Conservation (phyloP, 1,140 invertebrate genomes). For the Drosophila saltans region DNA sequence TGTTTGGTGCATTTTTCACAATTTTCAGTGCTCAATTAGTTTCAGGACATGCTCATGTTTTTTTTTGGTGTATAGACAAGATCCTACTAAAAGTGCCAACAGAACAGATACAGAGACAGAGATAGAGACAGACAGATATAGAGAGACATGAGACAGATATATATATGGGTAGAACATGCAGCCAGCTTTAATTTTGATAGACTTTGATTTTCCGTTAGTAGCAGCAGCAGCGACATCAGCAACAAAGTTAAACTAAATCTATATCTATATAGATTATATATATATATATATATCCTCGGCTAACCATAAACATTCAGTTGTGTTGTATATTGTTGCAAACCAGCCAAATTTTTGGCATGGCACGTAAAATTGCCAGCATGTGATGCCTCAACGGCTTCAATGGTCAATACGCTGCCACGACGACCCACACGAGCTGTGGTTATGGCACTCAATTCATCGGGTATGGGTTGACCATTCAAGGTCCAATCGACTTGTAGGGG, state of each 20-base stretch:
- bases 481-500: slow-evolving; percentile 89
- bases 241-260: slow-evolving; percentile 39
- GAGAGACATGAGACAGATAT: slow-evolving; percentile 21
- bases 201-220: slow-evolving; percentile 36
- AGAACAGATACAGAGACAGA: slow-evolving; percentile 9
- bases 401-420: slow-evolving; percentile 87
- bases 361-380: slow-evolving; percentile 88
- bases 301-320: slow-evolving; percentile 82
- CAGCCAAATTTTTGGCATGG: slow-evolving; percentile 88
- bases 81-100: slow-evolving; percentile 15
- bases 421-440: slow-evolving; percentile 86
- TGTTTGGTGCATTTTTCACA: neutral
- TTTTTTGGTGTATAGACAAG: slow-evolving; percentile 32
- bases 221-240: slow-evolving; percentile 48
- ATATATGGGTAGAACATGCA: slow-evolving; percentile 49
- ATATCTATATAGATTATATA: neutral
- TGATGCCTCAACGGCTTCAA: slow-evolving; percentile 86
- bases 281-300: slow-evolving; percentile 16
- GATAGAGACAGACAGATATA: slow-evolving; percentile 29
- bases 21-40: slow-evolving; percentile 37
- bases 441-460: slow-evolving; percentile 81
- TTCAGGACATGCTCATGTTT: slow-evolving; percentile 47
- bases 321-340: slow-evolving; percentile 78
- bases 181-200: slow-evolving; percentile 35
- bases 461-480: slow-evolving; percentile 86